Conservation (phyloP, 2,113 vertebrate species). For the Chascanopsetta lugubris region DNA sequence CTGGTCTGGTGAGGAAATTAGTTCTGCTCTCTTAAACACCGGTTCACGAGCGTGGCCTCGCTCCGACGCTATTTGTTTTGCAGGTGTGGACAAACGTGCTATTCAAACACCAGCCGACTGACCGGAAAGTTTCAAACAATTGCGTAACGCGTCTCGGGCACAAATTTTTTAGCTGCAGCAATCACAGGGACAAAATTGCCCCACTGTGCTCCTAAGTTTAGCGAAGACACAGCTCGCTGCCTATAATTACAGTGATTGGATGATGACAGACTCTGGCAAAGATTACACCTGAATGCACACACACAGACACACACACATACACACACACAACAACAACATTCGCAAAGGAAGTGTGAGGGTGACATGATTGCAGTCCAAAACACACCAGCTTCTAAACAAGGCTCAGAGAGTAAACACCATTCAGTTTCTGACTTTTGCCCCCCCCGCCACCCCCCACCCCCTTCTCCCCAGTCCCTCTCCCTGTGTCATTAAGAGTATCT, state of each 20-base stretch:
- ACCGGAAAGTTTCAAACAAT: constrained; percentile 60
- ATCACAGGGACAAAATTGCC: neutral
- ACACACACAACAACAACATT: no score
- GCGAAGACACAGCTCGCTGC: neutral
- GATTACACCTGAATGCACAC: constrained; percentile 18
- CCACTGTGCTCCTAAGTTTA: neutral
- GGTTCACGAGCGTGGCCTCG: constrained; percentile 50
- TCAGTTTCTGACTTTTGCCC: constrained; percentile 65
- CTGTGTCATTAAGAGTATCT: constrained; percentile 75
- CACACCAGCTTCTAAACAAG: constrained; percentile 56
- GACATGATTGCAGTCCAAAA: constrained; percentile 46
- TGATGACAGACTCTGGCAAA: neutral
- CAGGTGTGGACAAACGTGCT: constrained; percentile 78
- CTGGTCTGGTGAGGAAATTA: constrained; percentile 51
- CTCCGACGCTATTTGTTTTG: constrained; percentile 71
- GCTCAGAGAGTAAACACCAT: constrained; percentile 62
- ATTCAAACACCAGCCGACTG: constrained; percentile 78
- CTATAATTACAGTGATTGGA: constrained; percentile 7
- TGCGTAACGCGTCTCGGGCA: constrained; percentile 41
- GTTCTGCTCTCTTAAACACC: constrained; percentile 56
- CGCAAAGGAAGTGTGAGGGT: constrained; percentile 38
- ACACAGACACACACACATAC: no score
- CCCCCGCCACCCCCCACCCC: constrained; percentile 19
- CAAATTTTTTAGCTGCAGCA: constrained; percentile 1
- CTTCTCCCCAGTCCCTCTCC: constrained; percentile 53